Evolutionary conservation across 2,113 vertebrate genomes (phyloP).

Genomic region (Nymphicus hollandicus): DNA sequence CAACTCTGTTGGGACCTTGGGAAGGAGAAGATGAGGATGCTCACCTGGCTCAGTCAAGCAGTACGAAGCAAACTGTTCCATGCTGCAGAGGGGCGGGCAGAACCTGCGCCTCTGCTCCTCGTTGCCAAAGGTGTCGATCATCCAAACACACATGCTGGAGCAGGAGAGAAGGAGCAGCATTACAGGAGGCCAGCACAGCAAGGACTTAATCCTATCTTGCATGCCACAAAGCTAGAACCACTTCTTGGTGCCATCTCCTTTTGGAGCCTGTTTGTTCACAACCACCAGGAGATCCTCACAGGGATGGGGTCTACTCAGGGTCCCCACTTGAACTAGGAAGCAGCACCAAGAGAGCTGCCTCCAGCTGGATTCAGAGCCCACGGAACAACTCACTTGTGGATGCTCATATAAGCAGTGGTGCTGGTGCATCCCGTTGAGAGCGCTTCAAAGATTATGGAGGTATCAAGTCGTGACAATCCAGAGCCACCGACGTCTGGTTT

Average conservation of each 20-base stretch:
- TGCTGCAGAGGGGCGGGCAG: slow-evolving; percentile 88
- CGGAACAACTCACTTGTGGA: slow-evolving; percentile 88
- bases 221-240: slow-evolving; percentile 10
- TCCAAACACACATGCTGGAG: slow-evolving; percentile 95
- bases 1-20: background rate
- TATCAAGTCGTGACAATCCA: slow-evolving; percentile 91
- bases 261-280: background rate
- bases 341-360: background rate
- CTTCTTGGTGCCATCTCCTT: background rate
- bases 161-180: background rate
- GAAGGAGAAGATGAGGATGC: background rate
- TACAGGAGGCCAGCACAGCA: background rate
- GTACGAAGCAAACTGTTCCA: slow-evolving; percentile 95
- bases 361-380: background rate
- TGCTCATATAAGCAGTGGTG: slow-evolving; percentile 96
- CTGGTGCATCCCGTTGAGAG: slow-evolving; percentile 94
- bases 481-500: slow-evolving; percentile 90
- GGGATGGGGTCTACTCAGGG: background rate
- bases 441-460: slow-evolving; percentile 93
- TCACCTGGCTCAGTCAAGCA: slow-evolving; percentile 97
- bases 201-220: slow-evolving; percentile 3
- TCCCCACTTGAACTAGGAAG: background rate
- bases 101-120: slow-evolving; percentile 84
- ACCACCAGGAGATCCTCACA: background rate
- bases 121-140: slow-evolving; percentile 91